A percentile compares a stretch with the other conserved stretches of the same genome.
Conservation (phyloP, 2,113 vertebrate species). For the Reinhardtius hippoglossoides region DNA sequence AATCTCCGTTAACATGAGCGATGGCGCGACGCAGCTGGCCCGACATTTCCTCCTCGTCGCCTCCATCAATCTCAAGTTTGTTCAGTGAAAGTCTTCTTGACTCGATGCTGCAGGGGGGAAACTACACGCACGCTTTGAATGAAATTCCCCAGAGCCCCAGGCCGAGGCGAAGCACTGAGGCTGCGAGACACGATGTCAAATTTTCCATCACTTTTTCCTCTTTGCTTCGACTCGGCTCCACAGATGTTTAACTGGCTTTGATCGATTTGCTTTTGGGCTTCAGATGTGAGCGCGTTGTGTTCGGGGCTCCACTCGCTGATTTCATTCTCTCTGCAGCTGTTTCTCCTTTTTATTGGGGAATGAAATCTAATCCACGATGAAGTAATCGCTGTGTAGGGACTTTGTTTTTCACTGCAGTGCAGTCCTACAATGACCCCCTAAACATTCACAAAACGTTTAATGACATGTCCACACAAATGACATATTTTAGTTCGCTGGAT, state of each 20-base stretch:
- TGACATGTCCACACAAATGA: no score
- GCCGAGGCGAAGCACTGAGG: not conserved
- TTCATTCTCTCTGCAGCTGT: slow-evolving; percentile 53
- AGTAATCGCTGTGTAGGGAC: slow-evolving; percentile 22
- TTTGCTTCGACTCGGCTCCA: not conserved
- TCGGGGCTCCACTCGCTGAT: slow-evolving; percentile 21
- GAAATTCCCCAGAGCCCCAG: not conserved
- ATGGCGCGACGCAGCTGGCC: slow-evolving; percentile 47
- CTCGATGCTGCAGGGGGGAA: not conserved
- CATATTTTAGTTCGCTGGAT: no score
- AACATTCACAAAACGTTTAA: no score
- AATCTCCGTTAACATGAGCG: slow-evolving; percentile 55
- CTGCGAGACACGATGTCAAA: not conserved
- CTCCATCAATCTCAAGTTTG: slow-evolving; percentile 41
- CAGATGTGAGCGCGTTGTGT: slow-evolving; percentile 30
- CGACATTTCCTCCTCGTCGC: slow-evolving; percentile 27
- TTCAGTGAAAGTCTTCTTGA: not conserved
- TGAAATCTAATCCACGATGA: slow-evolving; percentile 38
- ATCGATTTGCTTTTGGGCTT: slow-evolving; percentile 35
- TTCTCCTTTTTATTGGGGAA: slow-evolving; percentile 44
- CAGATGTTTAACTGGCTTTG: slow-evolving; percentile 39
- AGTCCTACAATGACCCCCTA: not conserved
- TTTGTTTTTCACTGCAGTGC: not conserved
- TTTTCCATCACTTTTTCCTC: not conserved
- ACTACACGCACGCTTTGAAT: not conserved